Evolutionary conservation across 2,888 invertebrate genomes (phyloP), one percentile per base, ranked within the genome.

Genomic region (Drosophila greeni): DNA sequence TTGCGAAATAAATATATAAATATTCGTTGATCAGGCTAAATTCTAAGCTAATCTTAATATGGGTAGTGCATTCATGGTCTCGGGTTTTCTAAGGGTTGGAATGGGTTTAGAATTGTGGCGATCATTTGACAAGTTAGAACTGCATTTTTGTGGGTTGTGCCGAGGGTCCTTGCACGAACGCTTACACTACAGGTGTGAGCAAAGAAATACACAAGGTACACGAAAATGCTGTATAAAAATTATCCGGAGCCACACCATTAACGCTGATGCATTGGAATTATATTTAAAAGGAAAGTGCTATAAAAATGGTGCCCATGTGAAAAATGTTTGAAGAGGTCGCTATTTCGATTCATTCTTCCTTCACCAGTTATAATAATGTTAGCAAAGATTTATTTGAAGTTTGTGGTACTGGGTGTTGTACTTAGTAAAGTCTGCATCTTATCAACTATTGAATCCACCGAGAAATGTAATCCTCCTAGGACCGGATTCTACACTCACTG

Each of bases 1-100:
- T 20, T 62, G 53, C 26, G 43, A 26, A 65, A 59, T 49, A 43
- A 16, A 56, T 34, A 43, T 36, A 65, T 39, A 29, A 23, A 42
- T 26, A n/a, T 26, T 34, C 23, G 23, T 14, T 3, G 3, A 5
- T 29, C 5, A 42, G n/a, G 0, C 26, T 18, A n/a, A 14, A 11
- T 18, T 29, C 20, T n/a, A 4, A 14, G n/a, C 48, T 33, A 31
- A 31, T 20, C 14, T 1, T 18, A 48, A n/a, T 33, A 33, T 33
- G 33, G 45, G 5, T 3, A 31, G 20, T 14, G 29, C 45, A 40
- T 24, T 31, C 2, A 14, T 29, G 29, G 7, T 12, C 2, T 20
- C 31, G 14, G 18, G 5, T 9, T 47, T 31, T 29, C 14, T 31
- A 31, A 31, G 29, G 5, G 29, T 5, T 14, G 5, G 14, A 20